Evolutionary conservation across 2,888 invertebrate genomes (phyloP).

Genomic region (Temnothorax rugatulus): DNA sequence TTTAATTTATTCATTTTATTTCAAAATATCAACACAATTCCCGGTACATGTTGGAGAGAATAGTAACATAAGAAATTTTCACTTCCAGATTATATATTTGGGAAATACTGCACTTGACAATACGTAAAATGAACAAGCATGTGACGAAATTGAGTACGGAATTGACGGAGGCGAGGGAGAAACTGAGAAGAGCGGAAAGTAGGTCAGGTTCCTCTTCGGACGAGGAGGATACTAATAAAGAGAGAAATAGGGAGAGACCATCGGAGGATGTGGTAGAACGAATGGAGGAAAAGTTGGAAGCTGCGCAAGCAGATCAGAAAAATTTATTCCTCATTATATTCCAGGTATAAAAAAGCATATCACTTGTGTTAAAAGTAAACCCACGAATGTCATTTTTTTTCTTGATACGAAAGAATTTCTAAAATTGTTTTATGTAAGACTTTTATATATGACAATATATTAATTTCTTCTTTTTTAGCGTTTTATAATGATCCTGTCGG

Average conservation of each 20-base stretch:
- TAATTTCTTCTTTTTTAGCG: slow-evolving; percentile 87
- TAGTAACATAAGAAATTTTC: background rate
- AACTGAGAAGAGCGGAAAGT: slow-evolving; percentile 93
- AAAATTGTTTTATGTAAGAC: slow-evolving; percentile 7
- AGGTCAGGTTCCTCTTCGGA: slow-evolving; percentile 93
- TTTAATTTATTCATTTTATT: background rate
- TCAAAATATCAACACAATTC: background rate
- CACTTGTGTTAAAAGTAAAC: slow-evolving; percentile 5
- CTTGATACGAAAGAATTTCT: background rate
- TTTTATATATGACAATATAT: slow-evolving; percentile 1
- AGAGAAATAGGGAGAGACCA: slow-evolving; percentile 88
- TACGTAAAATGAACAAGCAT: slow-evolving; percentile 98
- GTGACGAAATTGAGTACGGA: slow-evolving; percentile 94
- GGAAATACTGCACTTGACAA: slow-evolving; percentile 98
- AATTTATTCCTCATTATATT: slow-evolving; percentile 98
- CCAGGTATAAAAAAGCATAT: slow-evolving; percentile 88
- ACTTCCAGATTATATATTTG: slow-evolving; percentile 88
- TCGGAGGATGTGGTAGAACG: slow-evolving; percentile 96
- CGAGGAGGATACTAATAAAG: slow-evolving; percentile 89
- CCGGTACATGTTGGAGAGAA: background rate
- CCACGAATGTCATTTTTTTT: background rate
- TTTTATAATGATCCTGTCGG: slow-evolving; percentile 98
- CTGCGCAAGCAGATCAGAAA: slow-evolving; percentile 98
- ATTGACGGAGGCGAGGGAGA: slow-evolving; percentile 94
- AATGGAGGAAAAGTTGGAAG: slow-evolving; percentile 98